Conservation (phyloP, 2,888 invertebrate species). For the Stegana nigrithorax region DNA sequence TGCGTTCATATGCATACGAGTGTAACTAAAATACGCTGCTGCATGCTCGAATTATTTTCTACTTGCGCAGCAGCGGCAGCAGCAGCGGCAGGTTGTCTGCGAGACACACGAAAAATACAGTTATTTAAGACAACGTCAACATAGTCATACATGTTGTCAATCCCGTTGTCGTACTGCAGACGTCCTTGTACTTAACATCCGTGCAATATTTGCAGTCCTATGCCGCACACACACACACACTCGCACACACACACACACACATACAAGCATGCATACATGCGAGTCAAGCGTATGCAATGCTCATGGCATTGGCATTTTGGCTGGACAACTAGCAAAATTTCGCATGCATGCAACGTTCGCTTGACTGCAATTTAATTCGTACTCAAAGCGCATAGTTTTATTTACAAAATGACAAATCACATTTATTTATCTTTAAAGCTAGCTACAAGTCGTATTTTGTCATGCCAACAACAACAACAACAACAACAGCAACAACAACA, state of each 20-base stretch:
- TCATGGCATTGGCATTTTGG: not conserved
- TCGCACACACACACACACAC: not conserved
- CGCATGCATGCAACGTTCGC: slow-evolving; percentile 55
- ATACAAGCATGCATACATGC: not conserved
- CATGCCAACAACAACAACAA: too few relatives aligned
- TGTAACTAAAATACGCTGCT: slow-evolving; percentile 45
- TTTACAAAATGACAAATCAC: slow-evolving; percentile 60
- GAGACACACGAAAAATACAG: not conserved
- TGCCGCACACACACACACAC: not conserved
- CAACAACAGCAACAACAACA: too few relatives aligned
- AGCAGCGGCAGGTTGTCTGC: slow-evolving; percentile 1
- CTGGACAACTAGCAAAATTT: slow-evolving; percentile 38
- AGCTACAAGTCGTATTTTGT: too few relatives aligned
- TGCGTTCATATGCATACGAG: slow-evolving; percentile 55
- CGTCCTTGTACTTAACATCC: not conserved
- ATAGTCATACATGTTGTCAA: not conserved
- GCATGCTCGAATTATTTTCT: slow-evolving; percentile 61
- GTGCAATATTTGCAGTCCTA: not conserved
- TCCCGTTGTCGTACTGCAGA: not conserved
- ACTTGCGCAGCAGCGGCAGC: slow-evolving; percentile 16
- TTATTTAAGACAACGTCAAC: not conserved
- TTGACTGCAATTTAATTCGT: slow-evolving; percentile 61
- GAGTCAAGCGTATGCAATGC: too few relatives aligned
- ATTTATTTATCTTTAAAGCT: slow-evolving; percentile 52
- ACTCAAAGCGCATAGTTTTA: slow-evolving; percentile 41